These are phyloP conservation scores for Ramphastos sulfuratus DNA, from an alignment of 2,113 vertebrate genomes.

Conservation along the genomic window DNA sequence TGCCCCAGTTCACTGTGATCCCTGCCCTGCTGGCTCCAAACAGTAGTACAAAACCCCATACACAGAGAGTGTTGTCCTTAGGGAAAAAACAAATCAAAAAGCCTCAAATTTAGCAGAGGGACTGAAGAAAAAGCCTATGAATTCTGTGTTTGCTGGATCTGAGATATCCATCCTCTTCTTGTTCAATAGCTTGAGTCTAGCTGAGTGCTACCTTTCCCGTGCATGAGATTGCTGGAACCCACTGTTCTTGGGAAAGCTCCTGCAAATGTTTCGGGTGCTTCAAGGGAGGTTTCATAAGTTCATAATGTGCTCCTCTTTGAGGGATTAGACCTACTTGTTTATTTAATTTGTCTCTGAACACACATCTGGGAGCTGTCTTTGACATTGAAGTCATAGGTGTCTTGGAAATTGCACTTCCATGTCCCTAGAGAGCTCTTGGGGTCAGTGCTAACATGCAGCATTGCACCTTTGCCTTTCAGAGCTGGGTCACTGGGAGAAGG, in stretches of 20 bases:
- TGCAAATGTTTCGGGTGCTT: background rate
- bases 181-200: background rate
- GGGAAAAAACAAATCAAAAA: background rate
- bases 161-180: background rate
- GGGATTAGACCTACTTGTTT: background rate
- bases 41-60: background rate
- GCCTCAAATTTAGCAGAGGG: background rate
- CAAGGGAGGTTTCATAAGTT: background rate
- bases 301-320: background rate
- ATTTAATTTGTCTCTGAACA: background rate
- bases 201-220: background rate
- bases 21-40: background rate
- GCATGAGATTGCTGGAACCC: background rate
- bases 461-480: background rate
- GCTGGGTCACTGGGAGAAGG: background rate
- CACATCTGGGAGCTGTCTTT: background rate
- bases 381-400: background rate
- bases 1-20: fast-evolving
- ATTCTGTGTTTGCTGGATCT: background rate
- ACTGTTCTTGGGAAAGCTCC: background rate
- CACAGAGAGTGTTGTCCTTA: background rate
- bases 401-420: background rate
- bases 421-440: background rate
- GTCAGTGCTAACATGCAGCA: background rate
- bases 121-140: background rate